Evolutionary conservation across 2,113 vertebrate genomes (phyloP).

Genomic region (Sprattus sprattus): DNA sequence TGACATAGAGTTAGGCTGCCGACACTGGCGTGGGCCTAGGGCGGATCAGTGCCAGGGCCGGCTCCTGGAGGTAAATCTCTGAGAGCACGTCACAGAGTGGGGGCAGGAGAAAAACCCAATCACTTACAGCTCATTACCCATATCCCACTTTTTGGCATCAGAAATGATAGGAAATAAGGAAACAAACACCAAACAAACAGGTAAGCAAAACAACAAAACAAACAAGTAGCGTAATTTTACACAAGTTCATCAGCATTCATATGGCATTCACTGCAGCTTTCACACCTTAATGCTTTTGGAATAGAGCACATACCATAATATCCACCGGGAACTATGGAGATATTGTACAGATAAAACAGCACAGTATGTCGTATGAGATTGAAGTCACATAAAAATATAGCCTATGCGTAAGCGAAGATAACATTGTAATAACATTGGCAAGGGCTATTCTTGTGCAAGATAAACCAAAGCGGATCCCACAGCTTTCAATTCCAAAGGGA

Average conservation of each 20-base stretch:
- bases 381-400: conserved; percentile 39
- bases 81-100: neutral
- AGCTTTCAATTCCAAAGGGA: conserved; percentile 39
- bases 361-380: conserved; percentile 32
- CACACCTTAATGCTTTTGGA: conserved; percentile 47
- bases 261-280: conserved; percentile 57
- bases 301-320: conserved; percentile 49
- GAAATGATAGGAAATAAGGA: conserved; percentile 58
- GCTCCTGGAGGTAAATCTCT: conserved; percentile 6
- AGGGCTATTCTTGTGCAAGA: conserved; percentile 65
- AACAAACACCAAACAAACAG: conserved; percentile 56
- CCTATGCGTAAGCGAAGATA: conserved; percentile 50
- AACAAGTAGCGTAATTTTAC: conserved; percentile 40
- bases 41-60: neutral
- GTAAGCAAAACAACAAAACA: conserved; percentile 37
- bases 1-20: conserved; percentile 32
- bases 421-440: conserved; percentile 52
- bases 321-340: conserved; percentile 40
- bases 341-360: conserved; percentile 52
- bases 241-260: conserved; percentile 55
- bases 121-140: conserved; percentile 18
- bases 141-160: conserved; percentile 69
- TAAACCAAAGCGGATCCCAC: conserved; percentile 60
- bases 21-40: neutral
- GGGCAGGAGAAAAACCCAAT: neutral